Base-by-base conservation (phyloP, 1,140 invertebrate genomes). In the Lamellibrachia luymesi region DNA sequence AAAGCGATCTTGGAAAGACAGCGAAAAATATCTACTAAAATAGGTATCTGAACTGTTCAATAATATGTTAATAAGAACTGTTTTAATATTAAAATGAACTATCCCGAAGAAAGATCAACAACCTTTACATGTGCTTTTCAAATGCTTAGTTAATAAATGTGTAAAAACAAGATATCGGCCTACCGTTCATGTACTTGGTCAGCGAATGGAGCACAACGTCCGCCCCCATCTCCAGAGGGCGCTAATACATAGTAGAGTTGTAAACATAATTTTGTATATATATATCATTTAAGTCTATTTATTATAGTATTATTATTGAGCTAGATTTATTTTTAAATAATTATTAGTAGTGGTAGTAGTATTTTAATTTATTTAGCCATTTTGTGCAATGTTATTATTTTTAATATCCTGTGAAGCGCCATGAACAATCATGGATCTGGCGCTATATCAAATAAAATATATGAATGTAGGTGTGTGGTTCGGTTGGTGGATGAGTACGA, bases 171-270 rank as follows among this genome's bases (percentile, higher is more conserved):
- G 17, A 80, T 0, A 80, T 38, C 38, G 38, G 17, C 64, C 13
- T 96, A 93, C 99, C 96, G 96, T 99, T 99, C 97, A 99, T 99
- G 95, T 99, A 99, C 96, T 99, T 99, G 0, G 99, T 99, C 51
- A 99, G 94, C 0, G 99, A 99, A 96, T 99, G 99, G 94, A 98
- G 96, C 1, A 98, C 97, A 91, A 99, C 97, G 96, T 99, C 99
- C 2, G 98, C 99, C 13, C 99, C 99, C 51, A 99, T 97, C 38
- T 97, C 97, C 51, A 99, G 96, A 4, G 99, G 99, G 94, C 97
- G 97, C 97, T 98, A 94, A 8, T 22, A 80, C 13, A 22, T 22
- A 80, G 17, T 10, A 80, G 64, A 80, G 2, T 90, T 91, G 49
- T 95, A 50, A 17, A 89, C 38, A 93, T 90, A n/a, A 91, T 91